Evolutionary conservation across 2,797 vertebrate species (phyloP), one percentile per base, ranked within the genome.

Genomic region (Aplochiton taeniatus): DNA sequence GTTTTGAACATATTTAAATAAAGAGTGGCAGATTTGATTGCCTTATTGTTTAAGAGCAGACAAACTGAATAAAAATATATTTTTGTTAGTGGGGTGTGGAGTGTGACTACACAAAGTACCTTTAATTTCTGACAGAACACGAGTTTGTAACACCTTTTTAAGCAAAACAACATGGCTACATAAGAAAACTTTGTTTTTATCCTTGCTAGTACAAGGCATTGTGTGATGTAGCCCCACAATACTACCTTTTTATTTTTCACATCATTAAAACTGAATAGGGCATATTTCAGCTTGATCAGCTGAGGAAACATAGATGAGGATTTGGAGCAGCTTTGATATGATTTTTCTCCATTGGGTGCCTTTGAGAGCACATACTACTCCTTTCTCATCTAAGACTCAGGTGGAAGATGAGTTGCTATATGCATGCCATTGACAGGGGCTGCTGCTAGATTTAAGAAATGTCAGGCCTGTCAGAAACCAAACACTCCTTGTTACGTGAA

Each of bases 391-490:
- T 72, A 67, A 76, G 66, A 81, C 75, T 71, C 72, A 49, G 46
- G 41, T 73, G 60, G 70, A 58, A 46, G 58, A 76, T 69, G 64
- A 73, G 72, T 43, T 58, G 67, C 68, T 70, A 67, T 70, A 45
- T 52, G 67, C 73, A 69, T 64, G 71, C 61, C 79, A 78, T 79
- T 82, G 80, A 77, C 74, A 73, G 59, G 78, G 72, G 65, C 72
- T 68, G 50, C 20, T 31, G 68, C 62, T 74, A 73, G 79, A 82
- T 85, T 81, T 76, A 76, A 79, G 75, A 74, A 69, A 77, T 83
- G 76, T 83, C 76, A 87, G 20, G 58, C 65, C 72, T 83, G 78
- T 78, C 79, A 83, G 73, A 51, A 81, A 77, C 83, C 70, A 86
- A 79, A 83, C 54, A 10, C 55, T 17, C 60, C 65, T 63, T 59